Percentiles rank a stretch among this genome's conserved stretches.
phyloP scores from a whole-genome alignment of 2,888 invertebrate genomes.

The Himalopsyche tibetana region DNA sequence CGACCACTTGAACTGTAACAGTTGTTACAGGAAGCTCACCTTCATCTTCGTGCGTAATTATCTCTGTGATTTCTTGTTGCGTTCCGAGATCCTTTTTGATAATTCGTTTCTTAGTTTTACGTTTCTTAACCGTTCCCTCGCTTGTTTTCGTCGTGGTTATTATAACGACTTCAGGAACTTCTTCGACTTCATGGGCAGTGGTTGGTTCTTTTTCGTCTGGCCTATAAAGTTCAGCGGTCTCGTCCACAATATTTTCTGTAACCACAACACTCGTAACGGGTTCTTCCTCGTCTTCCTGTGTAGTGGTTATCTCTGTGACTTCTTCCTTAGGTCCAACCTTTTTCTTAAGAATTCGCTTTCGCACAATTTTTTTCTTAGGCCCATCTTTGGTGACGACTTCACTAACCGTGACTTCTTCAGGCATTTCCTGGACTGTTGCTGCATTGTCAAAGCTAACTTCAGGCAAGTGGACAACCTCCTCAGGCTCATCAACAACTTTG shows the following conservation, averaged over 20 bases:
- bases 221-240: slow-evolving; percentile 58
- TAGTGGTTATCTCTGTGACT: slow-evolving; percentile 65
- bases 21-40: slow-evolving; percentile 68
- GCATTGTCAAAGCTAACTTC: slow-evolving; percentile 15
- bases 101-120: slow-evolving; percentile 71
- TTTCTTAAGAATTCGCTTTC: slow-evolving; percentile 69
- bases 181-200: slow-evolving; percentile 50
- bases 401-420: slow-evolving; percentile 69
- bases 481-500: slow-evolving; percentile 60
- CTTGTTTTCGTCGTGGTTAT: slow-evolving; percentile 67
- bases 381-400: slow-evolving; percentile 56
- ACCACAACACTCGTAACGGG: slow-evolving; percentile 71
- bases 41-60: slow-evolving; percentile 69
- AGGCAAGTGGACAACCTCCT: slow-evolving; percentile 55
- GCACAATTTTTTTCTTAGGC: slow-evolving; percentile 69
- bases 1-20: slow-evolving; percentile 67
- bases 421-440: slow-evolving; percentile 56
- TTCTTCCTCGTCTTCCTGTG: slow-evolving; percentile 73
- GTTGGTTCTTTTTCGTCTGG: slow-evolving; percentile 67
- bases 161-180: slow-evolving; percentile 67
- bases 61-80: slow-evolving; percentile 70
- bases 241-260: slow-evolving; percentile 69
- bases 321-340: slow-evolving; percentile 67
- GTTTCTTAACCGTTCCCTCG: slow-evolving; percentile 70
- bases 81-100: slow-evolving; percentile 73